Evolutionary conservation across 2,797 vertebrate species (phyloP), one percentile per base, ranked within the genome.

Genomic region (Melanitta fusca): DNA sequence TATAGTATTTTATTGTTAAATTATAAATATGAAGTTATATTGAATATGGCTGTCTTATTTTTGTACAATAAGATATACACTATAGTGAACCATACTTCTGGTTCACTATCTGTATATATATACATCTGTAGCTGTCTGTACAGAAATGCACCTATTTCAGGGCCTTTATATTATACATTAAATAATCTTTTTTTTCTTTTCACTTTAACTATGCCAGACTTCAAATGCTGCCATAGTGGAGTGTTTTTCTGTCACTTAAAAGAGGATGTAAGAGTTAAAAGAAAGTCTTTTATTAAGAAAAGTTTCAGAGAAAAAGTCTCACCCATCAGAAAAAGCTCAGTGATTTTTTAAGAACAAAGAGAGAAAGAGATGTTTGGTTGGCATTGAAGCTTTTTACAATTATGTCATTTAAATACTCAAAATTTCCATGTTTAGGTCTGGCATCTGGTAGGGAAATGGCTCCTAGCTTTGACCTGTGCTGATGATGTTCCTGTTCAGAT

Each of bases 311-410:
- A 92, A 88, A 86, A 89, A 74, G 11, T 25, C 2, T 77, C 45
- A 95, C 43, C 66, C 34, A 85, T 32, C 3, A 89, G 60, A 92
- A 94, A 72, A 11, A 10, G n/a, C 3, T 5, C 4, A 5, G 28
- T 77, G 36, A 45, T 85, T 82, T 84, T 89, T 89, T 89, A 87
- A 85, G 68, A 93, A 80, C 13, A 80, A 78, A 91, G 58, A 53
- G 8, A 66, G 39, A 66, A 86, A 43, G 38, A 74, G 12, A 27
- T 13, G 69, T 88, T 80, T 57, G 21, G 4, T 47, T 65, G 53
- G 27, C 2, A 3, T 13, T 41, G 21, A 36, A 45, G 66, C 41
- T 41, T 92, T 62, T 82, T n/a, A 53, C 17, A 78, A 4, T 60
- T 73, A 28, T 25, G 70, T 18, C 30, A 39, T n/a, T n/a, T 30